Percentiles rank a stretch among this genome's conserved stretches.
Conservation (phyloP, 2,888 invertebrate genomes). For the Meloe dianella region DNA sequence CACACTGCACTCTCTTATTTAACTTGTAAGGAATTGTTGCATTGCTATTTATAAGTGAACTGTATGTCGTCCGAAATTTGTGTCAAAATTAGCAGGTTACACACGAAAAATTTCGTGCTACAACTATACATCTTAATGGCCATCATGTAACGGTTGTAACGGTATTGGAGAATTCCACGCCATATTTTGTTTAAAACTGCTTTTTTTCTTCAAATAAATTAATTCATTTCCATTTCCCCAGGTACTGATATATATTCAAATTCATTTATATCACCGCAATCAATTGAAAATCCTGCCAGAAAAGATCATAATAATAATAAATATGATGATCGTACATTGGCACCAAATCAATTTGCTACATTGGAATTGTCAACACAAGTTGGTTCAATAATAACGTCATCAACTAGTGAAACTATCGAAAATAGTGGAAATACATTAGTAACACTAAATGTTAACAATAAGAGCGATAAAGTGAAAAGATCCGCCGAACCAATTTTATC, state of each 20-base stretch:
- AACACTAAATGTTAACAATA: not conserved
- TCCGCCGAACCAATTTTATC: conserved; percentile 61
- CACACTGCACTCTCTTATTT: no score
- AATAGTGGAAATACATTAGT: not conserved
- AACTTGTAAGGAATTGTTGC: no score
- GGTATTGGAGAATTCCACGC: conserved; percentile 21
- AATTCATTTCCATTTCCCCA: conserved; percentile 46
- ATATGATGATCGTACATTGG: conserved; percentile 43
- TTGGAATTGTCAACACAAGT: conserved; percentile 12
- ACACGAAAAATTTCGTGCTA: not conserved
- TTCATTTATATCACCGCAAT: conserved; percentile 75
- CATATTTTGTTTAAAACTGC: not conserved
- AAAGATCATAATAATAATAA: conserved; percentile 20
- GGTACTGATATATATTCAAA: conserved; percentile 66
- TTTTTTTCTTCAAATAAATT: not conserved
- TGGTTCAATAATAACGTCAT: conserved; percentile 35
- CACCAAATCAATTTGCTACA: conserved; percentile 41
- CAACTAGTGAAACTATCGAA: conserved; percentile 23
- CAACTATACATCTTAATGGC: conserved; percentile 20
- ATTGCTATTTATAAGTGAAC: no score
- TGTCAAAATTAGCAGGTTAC: not conserved
- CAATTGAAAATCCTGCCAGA: conserved; percentile 57
- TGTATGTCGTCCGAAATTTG: not conserved
- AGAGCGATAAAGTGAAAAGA: conserved; percentile 37
- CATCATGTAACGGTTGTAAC: conserved; percentile 40